Conservation (phyloP, 2,113 vertebrate genomes). For the Vulpes ferrilata region DNA sequence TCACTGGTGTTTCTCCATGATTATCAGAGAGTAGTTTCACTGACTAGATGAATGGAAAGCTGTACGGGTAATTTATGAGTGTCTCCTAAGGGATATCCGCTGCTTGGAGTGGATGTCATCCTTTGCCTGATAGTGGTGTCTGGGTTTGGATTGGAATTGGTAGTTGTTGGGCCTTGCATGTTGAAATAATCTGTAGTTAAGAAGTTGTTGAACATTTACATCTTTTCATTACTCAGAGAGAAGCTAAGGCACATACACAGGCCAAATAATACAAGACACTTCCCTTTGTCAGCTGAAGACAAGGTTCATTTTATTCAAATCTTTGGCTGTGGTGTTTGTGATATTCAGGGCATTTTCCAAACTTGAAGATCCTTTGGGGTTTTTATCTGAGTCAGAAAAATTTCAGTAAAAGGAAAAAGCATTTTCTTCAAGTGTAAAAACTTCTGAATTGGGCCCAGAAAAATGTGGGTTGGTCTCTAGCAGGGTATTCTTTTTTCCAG, state of each 20-base stretch:
- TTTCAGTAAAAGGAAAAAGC: slow-evolving; percentile 45
- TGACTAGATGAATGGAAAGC: neutral
- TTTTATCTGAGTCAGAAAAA: slow-evolving; percentile 45
- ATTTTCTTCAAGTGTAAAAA: slow-evolving; percentile 1
- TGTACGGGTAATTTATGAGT: neutral
- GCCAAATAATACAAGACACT: neutral
- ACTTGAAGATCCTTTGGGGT: neutral
- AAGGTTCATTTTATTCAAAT: slow-evolving; percentile 45
- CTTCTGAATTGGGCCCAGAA: slow-evolving; percentile 36
- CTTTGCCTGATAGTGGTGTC: neutral
- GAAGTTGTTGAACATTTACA: neutral
- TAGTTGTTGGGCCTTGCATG: neutral
- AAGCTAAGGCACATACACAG: neutral
- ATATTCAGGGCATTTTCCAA: slow-evolving; percentile 15
- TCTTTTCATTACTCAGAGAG: neutral
- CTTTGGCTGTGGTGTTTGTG: neutral
- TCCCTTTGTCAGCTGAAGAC: neutral
- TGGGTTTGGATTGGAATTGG: neutral
- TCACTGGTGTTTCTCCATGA: slow-evolving; percentile 36
- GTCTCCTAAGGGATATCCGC: neutral
- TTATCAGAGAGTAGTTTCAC: slow-evolving; percentile 9
- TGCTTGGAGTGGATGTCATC: neutral
- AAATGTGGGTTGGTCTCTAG: neutral
- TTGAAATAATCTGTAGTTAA: slow-evolving; percentile 3
- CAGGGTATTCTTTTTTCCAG: neutral